Evolutionary conservation across 2,888 invertebrate species (phyloP).

Genomic region (Rhopalosiphum nymphaeae): DNA sequence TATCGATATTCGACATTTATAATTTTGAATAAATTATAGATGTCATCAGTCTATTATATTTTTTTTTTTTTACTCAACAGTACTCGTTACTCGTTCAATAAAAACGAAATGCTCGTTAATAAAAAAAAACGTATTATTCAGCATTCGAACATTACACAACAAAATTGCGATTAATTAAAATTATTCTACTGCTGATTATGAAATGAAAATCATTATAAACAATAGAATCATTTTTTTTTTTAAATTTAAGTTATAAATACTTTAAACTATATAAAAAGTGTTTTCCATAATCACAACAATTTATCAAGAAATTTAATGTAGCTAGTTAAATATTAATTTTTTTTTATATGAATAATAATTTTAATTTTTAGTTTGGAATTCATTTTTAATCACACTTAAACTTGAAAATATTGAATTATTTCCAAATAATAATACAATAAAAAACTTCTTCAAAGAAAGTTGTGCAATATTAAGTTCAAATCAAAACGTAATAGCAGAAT

Average conservation of each 20-base stretch:
- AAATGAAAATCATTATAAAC: background rate
- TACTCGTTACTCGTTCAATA: background rate
- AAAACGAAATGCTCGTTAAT: background rate
- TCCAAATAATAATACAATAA: constrained; percentile 70
- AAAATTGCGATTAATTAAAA: background rate
- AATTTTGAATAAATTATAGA: background rate
- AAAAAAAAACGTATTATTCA: background rate
- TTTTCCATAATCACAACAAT: background rate
- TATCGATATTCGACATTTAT: background rate
- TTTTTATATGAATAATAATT: background rate
- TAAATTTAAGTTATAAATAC: background rate
- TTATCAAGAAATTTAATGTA: background rate
- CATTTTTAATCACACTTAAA: constrained; percentile 62
- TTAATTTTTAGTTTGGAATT: constrained; percentile 66
- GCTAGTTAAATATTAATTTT: background rate
- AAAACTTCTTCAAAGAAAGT: constrained; percentile 79
- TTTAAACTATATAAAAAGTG: background rate
- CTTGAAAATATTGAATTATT: constrained; percentile 20
- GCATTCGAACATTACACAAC: background rate
- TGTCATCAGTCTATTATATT: background rate
- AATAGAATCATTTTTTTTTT: background rate
- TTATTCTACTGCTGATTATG: background rate
- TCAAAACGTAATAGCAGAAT: constrained; percentile 64
- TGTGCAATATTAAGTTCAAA: constrained; percentile 72
- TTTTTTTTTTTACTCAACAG: background rate